Evolutionary conservation across 1,140 invertebrate species (phyloP).

Genomic region (Leptestheria dahalacensis): DNA sequence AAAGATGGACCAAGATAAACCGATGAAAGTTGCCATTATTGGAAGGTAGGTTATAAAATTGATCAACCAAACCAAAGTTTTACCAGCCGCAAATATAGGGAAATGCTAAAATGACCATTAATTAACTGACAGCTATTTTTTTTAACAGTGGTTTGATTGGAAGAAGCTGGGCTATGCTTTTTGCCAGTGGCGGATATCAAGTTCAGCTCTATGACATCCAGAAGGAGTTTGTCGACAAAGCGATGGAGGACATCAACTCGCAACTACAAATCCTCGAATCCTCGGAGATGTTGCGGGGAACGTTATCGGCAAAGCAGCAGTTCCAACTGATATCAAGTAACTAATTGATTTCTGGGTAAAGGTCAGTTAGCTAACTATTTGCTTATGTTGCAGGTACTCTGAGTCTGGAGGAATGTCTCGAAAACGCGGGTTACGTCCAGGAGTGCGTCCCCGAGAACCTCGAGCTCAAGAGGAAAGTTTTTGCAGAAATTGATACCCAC

Average conservation of each 20-base stretch:
- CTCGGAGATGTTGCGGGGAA: slow-evolving; percentile 53
- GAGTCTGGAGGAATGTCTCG: slow-evolving; percentile 45
- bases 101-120: background rate
- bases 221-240: slow-evolving; percentile 51
- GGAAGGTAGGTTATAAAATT: no score
- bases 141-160: slow-evolving; percentile 82
- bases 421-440: slow-evolving; percentile 59
- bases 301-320: slow-evolving; percentile 52
- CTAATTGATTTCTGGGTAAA: background rate
- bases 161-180: slow-evolving; percentile 88
- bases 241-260: slow-evolving; percentile 51
- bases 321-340: slow-evolving; percentile 59
- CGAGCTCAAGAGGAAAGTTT: slow-evolving; percentile 68
- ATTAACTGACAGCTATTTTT: slow-evolving; percentile 18
- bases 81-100: background rate
- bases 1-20: no score
- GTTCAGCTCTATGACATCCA: slow-evolving; percentile 72
- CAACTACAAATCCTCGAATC: slow-evolving; percentile 55
- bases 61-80: no score
- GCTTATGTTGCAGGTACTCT: slow-evolving; percentile 37
- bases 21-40: slow-evolving; percentile 43
- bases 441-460: slow-evolving; percentile 86
- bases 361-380: background rate
- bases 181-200: slow-evolving; percentile 76
- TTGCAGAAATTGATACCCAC: slow-evolving; percentile 54